These are phyloP conservation scores for Liodrosophila aerea DNA, from an alignment of 2,888 invertebrate genomes.

Conservation along the genomic window DNA sequence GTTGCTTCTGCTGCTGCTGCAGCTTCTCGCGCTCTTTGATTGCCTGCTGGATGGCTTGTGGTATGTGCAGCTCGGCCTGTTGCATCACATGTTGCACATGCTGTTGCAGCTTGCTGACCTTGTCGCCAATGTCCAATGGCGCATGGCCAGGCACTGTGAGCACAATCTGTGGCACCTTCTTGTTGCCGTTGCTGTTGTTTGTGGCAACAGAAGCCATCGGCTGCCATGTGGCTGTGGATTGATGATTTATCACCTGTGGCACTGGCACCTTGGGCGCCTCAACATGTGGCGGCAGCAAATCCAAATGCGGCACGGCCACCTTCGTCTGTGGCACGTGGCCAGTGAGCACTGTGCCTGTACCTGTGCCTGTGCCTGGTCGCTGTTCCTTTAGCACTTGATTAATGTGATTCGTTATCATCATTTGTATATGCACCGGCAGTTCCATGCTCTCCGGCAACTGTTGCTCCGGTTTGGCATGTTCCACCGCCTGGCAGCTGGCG, in stretches of 20 bases:
- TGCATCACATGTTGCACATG: conserved; percentile 60
- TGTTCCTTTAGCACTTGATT: conserved; percentile 58
- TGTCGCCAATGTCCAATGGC: conserved; percentile 53
- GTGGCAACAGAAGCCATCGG: conserved; percentile 28
- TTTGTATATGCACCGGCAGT: conserved; percentile 51
- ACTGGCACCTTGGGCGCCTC: conserved; percentile 33
- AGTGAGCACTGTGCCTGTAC: conserved; percentile 43
- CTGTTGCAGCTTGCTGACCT: conserved; percentile 57
- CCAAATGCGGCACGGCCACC: conserved; percentile 40
- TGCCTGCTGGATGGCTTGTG: conserved; percentile 56
- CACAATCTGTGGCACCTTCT: conserved; percentile 55
- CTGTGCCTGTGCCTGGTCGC: conserved; percentile 23
- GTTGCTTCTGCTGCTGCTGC: conserved; percentile 1
- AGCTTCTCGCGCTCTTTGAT: conserved; percentile 44
- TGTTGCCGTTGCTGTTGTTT: conserved; percentile 55
- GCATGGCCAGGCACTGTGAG: conserved; percentile 41
- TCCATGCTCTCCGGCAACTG: conserved; percentile 41
- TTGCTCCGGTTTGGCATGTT: conserved; percentile 46
- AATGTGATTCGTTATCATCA: conserved; percentile 63
- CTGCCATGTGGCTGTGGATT: conserved; percentile 28
- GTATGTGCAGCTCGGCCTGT: conserved; percentile 64
- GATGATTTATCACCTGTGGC: conserved; percentile 62
- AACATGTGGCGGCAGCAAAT: conserved; percentile 57
- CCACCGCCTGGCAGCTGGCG: conserved; percentile 35
- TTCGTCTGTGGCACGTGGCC: conserved; percentile 54